A percentile compares a stretch with the other conserved stretches of the same genome.
Conservation (phyloP, 2,888 invertebrate genomes). For the Eumacrocentrus americanus region DNA sequence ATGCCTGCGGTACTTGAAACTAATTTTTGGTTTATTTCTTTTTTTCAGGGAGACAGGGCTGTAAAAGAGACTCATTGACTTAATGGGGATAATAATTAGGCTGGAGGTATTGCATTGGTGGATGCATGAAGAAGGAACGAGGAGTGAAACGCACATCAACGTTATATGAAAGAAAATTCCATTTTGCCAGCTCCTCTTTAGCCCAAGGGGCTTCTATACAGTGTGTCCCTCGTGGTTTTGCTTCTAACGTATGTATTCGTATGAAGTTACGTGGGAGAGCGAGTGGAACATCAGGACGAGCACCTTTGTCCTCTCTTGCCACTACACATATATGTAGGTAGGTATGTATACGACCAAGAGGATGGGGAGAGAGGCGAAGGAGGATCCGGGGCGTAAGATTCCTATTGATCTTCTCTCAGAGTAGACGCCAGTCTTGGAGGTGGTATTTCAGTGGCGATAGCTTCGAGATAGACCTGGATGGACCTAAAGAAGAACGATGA, state of each 20-base stretch:
- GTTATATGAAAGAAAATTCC: background rate
- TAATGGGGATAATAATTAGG: background rate
- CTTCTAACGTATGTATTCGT: background rate
- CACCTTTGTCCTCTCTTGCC: constrained; percentile 49
- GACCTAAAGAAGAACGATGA: no score
- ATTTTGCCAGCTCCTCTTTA: background rate
- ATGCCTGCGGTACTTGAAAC: background rate
- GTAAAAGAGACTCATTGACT: background rate
- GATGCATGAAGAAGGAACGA: background rate
- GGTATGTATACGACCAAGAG: constrained; percentile 3
- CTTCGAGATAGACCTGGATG: background rate
- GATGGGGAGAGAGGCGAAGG: constrained; percentile 5
- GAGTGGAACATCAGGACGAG: constrained; percentile 44
- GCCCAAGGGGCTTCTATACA: background rate
- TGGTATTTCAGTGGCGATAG: background rate
- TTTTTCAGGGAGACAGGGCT: no score
- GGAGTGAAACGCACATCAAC: background rate
- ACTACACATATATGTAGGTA: constrained; percentile 12
- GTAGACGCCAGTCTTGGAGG: constrained; percentile 39
- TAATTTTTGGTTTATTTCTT: background rate
- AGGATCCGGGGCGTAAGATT: constrained; percentile 40
- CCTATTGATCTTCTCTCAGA: constrained; percentile 52
- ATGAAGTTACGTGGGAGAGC: constrained; percentile 29
- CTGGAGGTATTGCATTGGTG: no score
- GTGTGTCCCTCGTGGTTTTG: background rate